Percentiles rank a stretch among this genome's conserved stretches.
Evolutionary conservation across 2,888 invertebrate species (phyloP).

Genomic region (Diarsia brunnea): DNA sequence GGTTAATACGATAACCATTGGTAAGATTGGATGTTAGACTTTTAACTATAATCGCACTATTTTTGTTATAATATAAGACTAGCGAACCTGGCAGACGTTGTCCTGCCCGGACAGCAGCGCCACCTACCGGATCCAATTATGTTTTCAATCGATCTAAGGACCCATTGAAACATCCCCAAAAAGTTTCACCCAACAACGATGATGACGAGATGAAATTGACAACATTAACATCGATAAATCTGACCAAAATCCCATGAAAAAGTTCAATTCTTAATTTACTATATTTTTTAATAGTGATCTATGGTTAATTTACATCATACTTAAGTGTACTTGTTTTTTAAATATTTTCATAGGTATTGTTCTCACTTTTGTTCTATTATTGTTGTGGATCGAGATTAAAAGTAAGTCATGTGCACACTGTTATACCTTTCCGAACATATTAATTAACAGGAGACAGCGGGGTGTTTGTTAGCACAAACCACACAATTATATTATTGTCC

Average conservation of each 20-base stretch:
- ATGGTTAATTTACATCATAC: too few species aligned
- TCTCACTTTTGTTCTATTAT: not conserved
- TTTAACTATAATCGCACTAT: too few species aligned
- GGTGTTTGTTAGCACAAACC: constrained; percentile 23
- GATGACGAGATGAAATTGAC: too few species aligned
- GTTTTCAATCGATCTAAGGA: too few species aligned
- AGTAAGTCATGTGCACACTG: constrained; percentile 74
- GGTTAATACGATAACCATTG: not conserved
- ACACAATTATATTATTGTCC: constrained; percentile 28
- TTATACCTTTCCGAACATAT: constrained; percentile 48
- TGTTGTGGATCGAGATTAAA: constrained; percentile 75
- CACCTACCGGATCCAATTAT: too few species aligned
- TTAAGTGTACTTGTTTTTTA: not conserved
- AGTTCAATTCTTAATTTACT: not conserved
- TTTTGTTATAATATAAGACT: too few species aligned
- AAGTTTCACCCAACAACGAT: too few species aligned
- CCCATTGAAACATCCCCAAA: too few species aligned
- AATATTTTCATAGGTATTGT: not conserved
- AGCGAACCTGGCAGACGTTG: too few species aligned
- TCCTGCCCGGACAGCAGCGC: too few species aligned
- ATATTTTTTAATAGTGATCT: too few species aligned
- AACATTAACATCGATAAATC: not conserved
- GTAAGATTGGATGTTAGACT: too few species aligned
- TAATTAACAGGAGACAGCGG: constrained; percentile 70
- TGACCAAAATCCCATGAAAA: not conserved